Percentiles rank a stretch among this genome's conserved stretches.
These are phyloP conservation scores for Drosophila neocordata DNA, from an alignment of 1,140 invertebrate genomes.

Conservation along the genomic window DNA sequence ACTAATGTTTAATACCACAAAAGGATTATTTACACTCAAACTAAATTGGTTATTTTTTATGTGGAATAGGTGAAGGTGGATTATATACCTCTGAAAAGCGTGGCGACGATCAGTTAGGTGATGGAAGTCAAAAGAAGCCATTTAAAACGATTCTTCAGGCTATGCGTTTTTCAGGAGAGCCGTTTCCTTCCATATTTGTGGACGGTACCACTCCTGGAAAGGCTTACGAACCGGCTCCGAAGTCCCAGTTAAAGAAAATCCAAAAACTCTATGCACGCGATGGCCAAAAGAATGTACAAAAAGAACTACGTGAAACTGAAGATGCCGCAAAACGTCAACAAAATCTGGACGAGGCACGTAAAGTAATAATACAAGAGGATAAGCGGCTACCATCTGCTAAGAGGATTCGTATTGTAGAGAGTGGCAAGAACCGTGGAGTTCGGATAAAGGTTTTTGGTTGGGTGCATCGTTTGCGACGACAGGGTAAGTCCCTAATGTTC, in stretches of 20 bases:
- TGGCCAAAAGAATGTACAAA: constrained; percentile 90
- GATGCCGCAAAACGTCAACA: constrained; percentile 92
- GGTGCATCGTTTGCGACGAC: constrained; percentile 96
- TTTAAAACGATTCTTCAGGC: constrained; percentile 96
- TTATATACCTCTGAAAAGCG: constrained; percentile 91
- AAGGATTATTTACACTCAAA: too few species aligned
- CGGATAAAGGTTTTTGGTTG: constrained; percentile 95
- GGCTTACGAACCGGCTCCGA: constrained; percentile 91
- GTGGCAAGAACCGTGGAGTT: constrained; percentile 85
- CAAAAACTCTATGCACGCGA: constrained; percentile 95
- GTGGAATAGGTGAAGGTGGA: neutral
- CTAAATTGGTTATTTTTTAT: neutral
- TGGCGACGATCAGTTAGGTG: constrained; percentile 92
- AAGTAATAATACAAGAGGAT: constrained; percentile 92
- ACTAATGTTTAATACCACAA: too few species aligned
- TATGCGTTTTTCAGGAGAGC: constrained; percentile 92
- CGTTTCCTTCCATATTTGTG: constrained; percentile 94
- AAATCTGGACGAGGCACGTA: constrained; percentile 96
- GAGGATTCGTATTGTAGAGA: constrained; percentile 91
- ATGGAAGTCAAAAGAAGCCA: constrained; percentile 93
- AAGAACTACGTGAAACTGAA: constrained; percentile 90
- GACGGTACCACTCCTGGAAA: constrained; percentile 90
- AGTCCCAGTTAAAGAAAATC: constrained; percentile 97
- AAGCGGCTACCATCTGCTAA: constrained; percentile 88
- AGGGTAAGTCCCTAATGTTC: constrained; percentile 97